Evolutionary conservation across 2,797 vertebrate genomes (phyloP), one percentile per base, ranked within the genome.

Genomic region (Myripristis jacobus): DNA sequence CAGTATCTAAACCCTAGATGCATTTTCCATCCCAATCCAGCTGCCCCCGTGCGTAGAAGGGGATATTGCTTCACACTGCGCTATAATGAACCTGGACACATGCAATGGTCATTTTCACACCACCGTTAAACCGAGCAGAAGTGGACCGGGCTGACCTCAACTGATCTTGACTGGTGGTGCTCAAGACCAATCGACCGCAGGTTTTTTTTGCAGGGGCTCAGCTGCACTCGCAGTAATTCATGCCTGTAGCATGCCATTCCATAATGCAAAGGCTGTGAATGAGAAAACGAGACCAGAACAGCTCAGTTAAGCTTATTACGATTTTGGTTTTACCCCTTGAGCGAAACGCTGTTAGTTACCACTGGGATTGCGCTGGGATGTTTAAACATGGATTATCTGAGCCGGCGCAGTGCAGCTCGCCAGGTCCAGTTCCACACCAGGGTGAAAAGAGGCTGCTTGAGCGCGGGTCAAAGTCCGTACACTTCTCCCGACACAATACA

Each of bases 401-500:
- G 38, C 12, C 38, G 12, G 38, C 38, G 12, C 38, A 4, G 38
- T 41, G 15, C 38, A 41, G 38, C 27, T 29, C 27, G 27, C 3
- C 13, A 13, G 13, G 38, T 15, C 31, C 29, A 34, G 53, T n/a
- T 55, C 29, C 18, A 24, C 47, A 21, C 71, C 70, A 60, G 9
- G 10, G 63, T 24, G 66, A 79, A 43, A 70, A 63, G 0, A 58
- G 24, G n/a, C 59, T 47, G 27, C 66, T 69, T 36, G 36, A 15
- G 21, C 22, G 56, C 13, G 36, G 81, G 75, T 85, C 78, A 81
- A 61, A 79, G 73, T 79, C 75, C 38, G 18, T 41, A 55, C 56
- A 38, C 52, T 36, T 38, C 12, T 56, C 31, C 29, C 12, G 56
- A 36, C 70, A 57, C 56, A 66, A 80, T 70, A 22, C 61, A 76